A percentile compares a stretch with the other conserved stretches of the same genome.
Conservation (phyloP, 2,113 vertebrate species). For the Emberiza fucata region DNA sequence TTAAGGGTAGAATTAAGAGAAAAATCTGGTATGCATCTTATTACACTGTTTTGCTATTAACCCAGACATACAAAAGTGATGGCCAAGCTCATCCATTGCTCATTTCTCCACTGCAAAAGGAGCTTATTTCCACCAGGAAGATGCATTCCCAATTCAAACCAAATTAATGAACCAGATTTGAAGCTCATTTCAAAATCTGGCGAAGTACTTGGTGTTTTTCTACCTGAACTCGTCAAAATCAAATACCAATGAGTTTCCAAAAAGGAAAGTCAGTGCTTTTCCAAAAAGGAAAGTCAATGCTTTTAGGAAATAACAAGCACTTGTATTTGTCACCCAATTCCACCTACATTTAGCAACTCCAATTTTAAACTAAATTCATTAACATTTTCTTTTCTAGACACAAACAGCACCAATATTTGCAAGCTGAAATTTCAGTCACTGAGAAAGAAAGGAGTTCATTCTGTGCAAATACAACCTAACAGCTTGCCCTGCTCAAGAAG, state of each 20-base stretch:
- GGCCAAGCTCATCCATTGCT: neutral
- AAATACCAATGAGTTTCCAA: neutral
- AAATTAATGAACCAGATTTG: neutral
- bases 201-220: neutral
- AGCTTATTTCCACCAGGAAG: neutral
- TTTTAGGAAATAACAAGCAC: neutral
- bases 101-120: neutral
- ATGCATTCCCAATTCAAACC: neutral
- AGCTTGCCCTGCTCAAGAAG: neutral
- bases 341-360: neutral
- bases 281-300: neutral
- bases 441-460: neutral
- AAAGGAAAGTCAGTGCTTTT: neutral
- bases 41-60: neutral
- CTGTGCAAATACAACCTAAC: neutral
- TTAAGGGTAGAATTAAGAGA: neutral
- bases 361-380: neutral
- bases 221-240: neutral
- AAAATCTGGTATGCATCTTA: neutral
- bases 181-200: neutral
- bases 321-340: neutral
- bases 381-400: neutral
- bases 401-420: neutral
- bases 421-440: neutral
- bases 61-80: neutral